Evolutionary conservation across 2,888 invertebrate genomes (phyloP).

Genomic region (Osedax frankpressi): DNA sequence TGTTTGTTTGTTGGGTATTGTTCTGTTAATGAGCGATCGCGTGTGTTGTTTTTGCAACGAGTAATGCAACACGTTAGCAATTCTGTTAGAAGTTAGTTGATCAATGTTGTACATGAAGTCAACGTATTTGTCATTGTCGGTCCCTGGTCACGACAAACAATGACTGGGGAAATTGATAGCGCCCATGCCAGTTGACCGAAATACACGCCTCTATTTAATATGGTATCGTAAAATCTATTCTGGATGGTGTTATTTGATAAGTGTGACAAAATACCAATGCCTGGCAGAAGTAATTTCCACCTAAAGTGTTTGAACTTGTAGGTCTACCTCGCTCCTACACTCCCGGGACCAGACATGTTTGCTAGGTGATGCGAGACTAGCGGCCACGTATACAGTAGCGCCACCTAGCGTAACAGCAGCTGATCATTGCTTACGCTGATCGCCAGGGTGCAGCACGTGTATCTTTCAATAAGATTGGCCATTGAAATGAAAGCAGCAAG

Average conservation of each 20-base stretch:
- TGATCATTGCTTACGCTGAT: not conserved
- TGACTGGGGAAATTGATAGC: not conserved
- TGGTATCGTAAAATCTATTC: not conserved
- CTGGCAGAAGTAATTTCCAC: not conserved
- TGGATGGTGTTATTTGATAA: not conserved
- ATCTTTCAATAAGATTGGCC: not conserved
- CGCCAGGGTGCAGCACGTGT: slow-evolving; percentile 3
- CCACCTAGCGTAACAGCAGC: not conserved
- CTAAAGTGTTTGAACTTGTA: not conserved
- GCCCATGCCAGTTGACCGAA: slow-evolving; percentile 4
- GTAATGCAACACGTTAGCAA: not conserved
- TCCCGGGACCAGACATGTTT: not conserved
- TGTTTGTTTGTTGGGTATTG: not conserved
- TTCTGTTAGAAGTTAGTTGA: not conserved
- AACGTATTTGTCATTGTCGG: not conserved
- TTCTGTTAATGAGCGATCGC: not conserved
- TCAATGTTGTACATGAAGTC: not conserved
- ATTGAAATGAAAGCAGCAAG: not conserved
- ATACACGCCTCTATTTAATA: not conserved
- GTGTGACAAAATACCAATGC: not conserved
- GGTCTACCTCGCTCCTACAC: not conserved
- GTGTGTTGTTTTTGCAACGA: not conserved
- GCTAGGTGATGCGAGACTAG: not conserved
- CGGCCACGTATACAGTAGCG: not conserved
- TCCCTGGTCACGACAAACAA: not conserved